phyloP scores from a whole-genome alignment of 2,888 invertebrate species.

The Rhamphomyia laevipes region DNA sequence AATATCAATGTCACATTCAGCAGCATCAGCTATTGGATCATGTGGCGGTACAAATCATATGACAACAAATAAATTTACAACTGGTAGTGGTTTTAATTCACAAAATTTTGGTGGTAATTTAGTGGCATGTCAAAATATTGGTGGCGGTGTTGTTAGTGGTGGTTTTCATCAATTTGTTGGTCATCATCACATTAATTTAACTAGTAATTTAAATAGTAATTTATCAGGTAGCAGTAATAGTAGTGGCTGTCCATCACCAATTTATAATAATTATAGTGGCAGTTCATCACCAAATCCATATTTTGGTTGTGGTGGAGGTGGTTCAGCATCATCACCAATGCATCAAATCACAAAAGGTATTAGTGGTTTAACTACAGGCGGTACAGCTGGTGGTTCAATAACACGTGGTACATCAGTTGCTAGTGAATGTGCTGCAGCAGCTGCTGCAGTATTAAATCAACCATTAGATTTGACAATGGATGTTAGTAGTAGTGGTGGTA shows the following conservation, averaged over 20 bases:
- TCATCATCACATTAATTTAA: conserved; percentile 20
- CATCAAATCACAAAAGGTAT: conserved; percentile 58
- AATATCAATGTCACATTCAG: conserved; percentile 19
- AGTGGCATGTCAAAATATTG: background rate
- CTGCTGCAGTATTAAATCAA: conserved; percentile 23
- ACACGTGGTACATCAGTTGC: conserved; percentile 55
- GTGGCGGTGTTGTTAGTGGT: conserved; percentile 2
- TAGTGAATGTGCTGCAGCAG: conserved; percentile 23
- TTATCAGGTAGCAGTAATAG: conserved; percentile 20
- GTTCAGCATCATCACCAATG: conserved; percentile 23
- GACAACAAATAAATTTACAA: conserved; percentile 3
- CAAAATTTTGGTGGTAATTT: conserved; percentile 13
- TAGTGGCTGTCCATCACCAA: conserved; percentile 42
- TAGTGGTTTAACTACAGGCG: conserved; percentile 60
- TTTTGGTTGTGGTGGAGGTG: conserved; percentile 18
- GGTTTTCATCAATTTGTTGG: background rate
- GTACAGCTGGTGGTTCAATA: conserved; percentile 51
- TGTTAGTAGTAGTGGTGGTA: conserved; percentile 21
- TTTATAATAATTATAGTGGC: conserved; percentile 34
- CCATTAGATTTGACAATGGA: conserved; percentile 37
- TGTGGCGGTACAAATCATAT: conserved; percentile 1
- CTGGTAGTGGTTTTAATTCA: conserved; percentile 17
- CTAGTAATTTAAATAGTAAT: conserved; percentile 7
- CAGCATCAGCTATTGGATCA: conserved; percentile 9
- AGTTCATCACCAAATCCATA: conserved; percentile 34